Evolutionary conservation across 23 tunicate species (phyloP).

Genomic region (Styela plicata): DNA sequence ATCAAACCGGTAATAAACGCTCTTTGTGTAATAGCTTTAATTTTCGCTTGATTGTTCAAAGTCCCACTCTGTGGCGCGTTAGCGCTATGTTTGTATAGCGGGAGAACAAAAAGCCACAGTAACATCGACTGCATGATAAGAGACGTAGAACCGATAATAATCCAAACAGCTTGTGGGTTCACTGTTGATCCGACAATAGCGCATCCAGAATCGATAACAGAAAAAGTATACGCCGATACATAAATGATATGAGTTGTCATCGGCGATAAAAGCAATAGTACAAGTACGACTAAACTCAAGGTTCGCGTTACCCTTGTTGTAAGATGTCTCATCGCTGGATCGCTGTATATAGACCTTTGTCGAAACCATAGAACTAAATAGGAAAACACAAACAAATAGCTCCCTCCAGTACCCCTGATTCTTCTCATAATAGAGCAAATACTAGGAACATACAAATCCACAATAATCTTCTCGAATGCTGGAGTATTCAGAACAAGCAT

Average conservation of each 20-base stretch:
- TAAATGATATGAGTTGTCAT: neutral
- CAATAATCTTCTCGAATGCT: neutral
- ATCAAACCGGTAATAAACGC: neutral
- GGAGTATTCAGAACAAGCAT: neutral
- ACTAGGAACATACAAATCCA: slow-evolving; percentile 1
- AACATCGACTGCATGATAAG: neutral
- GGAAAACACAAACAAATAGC: neutral
- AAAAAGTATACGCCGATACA: neutral
- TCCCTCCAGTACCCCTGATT: slow-evolving; percentile 10
- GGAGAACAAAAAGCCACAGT: neutral
- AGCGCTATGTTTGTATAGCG: neutral
- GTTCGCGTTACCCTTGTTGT: neutral
- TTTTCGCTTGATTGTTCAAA: neutral
- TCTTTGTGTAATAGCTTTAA: slow-evolving; percentile 1
- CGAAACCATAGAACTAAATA: neutral
- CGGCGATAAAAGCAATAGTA: neutral
- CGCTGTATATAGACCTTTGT: slow-evolving; percentile 1
- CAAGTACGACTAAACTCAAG: neutral
- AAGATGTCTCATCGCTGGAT: slow-evolving; percentile 7
- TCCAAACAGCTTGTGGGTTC: neutral
- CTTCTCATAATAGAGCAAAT: neutral
- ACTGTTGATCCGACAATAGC: neutral
- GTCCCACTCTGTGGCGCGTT: neutral
- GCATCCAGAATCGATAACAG: neutral
- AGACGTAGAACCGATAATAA: neutral